Percentiles rank a stretch among this genome's conserved stretches.
Conservation (phyloP, 2,113 vertebrate genomes). For the Austrofundulus limnaeus region DNA sequence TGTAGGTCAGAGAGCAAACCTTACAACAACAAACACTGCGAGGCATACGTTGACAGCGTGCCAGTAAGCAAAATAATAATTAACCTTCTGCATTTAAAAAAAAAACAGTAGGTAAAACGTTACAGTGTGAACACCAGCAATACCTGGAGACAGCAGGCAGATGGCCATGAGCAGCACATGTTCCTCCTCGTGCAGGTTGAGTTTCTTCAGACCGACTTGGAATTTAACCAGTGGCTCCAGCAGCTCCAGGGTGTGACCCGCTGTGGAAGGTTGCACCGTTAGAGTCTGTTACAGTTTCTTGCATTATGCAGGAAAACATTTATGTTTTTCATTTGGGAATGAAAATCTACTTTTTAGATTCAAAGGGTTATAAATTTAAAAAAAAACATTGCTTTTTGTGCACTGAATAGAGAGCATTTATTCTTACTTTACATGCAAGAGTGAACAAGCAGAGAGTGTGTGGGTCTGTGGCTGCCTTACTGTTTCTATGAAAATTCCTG, state of each 20-base stretch:
- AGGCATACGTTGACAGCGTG: not conserved
- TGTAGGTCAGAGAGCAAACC: constrained; percentile 18
- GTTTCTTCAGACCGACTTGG: constrained; percentile 94
- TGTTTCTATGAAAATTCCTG: constrained; percentile 45
- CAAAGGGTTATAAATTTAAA: not conserved
- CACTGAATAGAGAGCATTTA: constrained; percentile 11
- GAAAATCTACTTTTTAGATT: constrained; percentile 16
- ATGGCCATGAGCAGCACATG: constrained; percentile 98
- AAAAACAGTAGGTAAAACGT: constrained; percentile 2
- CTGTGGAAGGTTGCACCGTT: constrained; percentile 72
- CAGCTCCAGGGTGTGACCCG: constrained; percentile 92
- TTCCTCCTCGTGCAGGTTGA: constrained; percentile 92
- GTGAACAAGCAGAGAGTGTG: constrained; percentile 15
- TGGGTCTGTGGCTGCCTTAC: constrained; percentile 43
- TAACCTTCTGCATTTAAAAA: not conserved
- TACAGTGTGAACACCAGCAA: constrained; percentile 1
- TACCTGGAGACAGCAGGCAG: constrained; percentile 96
- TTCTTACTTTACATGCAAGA: constrained; percentile 23
- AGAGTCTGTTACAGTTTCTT: not conserved
- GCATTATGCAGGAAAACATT: not conserved
- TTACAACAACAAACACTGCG: not conserved
- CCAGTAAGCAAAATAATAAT: constrained; percentile 4
- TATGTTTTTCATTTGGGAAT: constrained; percentile 14
- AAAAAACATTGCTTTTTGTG: not conserved
- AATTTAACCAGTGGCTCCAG: constrained; percentile 95